Evolutionary conservation across 2,888 invertebrate genomes (phyloP).

Genomic region (Coleophora deauratella): DNA sequence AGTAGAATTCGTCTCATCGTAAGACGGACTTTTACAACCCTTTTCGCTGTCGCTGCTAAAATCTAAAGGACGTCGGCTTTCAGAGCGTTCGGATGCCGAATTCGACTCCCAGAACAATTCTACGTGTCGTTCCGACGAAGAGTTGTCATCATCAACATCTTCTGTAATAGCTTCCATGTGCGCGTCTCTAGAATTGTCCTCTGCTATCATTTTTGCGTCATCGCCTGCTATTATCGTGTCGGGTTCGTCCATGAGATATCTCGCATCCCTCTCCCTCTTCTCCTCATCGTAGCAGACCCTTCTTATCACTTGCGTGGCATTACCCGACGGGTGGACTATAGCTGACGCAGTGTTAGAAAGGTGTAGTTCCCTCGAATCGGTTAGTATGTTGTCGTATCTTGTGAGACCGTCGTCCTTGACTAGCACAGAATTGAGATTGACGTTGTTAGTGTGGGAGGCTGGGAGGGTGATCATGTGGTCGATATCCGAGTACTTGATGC

Average conservation of each 20-base stretch:
- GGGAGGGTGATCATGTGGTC: constrained; percentile 53
- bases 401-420: constrained; percentile 52
- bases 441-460: constrained; percentile 28
- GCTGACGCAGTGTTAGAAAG: constrained; percentile 50
- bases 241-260: constrained; percentile 45
- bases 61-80: constrained; percentile 43
- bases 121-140: constrained; percentile 52
- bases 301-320: constrained; percentile 61
- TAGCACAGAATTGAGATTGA: constrained; percentile 43
- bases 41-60: constrained; percentile 67
- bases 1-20: constrained; percentile 57
- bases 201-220: constrained; percentile 47
- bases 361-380: constrained; percentile 48
- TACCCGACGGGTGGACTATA: constrained; percentile 50
- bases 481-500: constrained; percentile 49
- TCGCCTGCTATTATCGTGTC: constrained; percentile 42
- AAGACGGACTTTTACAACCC: constrained; percentile 61
- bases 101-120: constrained; percentile 66
- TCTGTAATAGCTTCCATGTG: constrained; percentile 38
- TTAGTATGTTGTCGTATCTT: constrained; percentile 47
- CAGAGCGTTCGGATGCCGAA: constrained; percentile 51
- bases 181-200: constrained; percentile 46
- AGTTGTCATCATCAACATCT: constrained; percentile 45
- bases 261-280: constrained; percentile 31
- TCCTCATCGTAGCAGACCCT: constrained; percentile 51